Evolutionary conservation across 1,140 invertebrate species (phyloP).

Genomic region (Aphidius ervi): DNA sequence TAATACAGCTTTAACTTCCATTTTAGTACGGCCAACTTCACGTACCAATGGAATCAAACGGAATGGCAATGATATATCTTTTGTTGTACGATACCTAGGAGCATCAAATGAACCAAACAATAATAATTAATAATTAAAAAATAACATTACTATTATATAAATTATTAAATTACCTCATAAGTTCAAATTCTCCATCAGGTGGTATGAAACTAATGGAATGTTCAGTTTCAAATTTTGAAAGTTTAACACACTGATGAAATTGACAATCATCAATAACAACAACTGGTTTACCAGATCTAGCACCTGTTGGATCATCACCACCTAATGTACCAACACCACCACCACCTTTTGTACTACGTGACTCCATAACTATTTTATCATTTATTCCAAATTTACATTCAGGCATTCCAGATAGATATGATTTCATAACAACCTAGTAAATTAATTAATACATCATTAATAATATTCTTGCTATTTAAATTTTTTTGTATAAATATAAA

Average conservation of each 20-base stretch:
- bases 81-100: slow-evolving; percentile 94
- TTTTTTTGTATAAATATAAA: background rate
- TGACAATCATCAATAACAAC: slow-evolving; percentile 99
- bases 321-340: slow-evolving; percentile 56
- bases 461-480: slow-evolving; percentile 1
- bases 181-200: slow-evolving; percentile 98
- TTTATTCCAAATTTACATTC: slow-evolving; percentile 99
- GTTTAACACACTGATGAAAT: slow-evolving; percentile 99
- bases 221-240: slow-evolving; percentile 99
- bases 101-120: slow-evolving; percentile 7
- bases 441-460: background rate
- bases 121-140: slow-evolving; percentile 17
- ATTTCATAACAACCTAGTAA: slow-evolving; percentile 94
- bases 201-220: slow-evolving; percentile 99
- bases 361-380: slow-evolving; percentile 99
- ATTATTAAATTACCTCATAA: slow-evolving; percentile 79
- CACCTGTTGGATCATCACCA: slow-evolving; percentile 77
- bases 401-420: slow-evolving; percentile 98
- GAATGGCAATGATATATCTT: slow-evolving; percentile 99
- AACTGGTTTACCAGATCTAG: slow-evolving; percentile 85
- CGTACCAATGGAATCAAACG: slow-evolving; percentile 97
- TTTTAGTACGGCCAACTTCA: slow-evolving; percentile 96
- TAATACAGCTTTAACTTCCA: slow-evolving; percentile 99
- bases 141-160: background rate
- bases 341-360: slow-evolving; percentile 77